Percentiles rank a stretch among this genome's conserved stretches.
Evolutionary conservation across 2,113 vertebrate genomes (phyloP).

Genomic region (Callipepla californica): DNA sequence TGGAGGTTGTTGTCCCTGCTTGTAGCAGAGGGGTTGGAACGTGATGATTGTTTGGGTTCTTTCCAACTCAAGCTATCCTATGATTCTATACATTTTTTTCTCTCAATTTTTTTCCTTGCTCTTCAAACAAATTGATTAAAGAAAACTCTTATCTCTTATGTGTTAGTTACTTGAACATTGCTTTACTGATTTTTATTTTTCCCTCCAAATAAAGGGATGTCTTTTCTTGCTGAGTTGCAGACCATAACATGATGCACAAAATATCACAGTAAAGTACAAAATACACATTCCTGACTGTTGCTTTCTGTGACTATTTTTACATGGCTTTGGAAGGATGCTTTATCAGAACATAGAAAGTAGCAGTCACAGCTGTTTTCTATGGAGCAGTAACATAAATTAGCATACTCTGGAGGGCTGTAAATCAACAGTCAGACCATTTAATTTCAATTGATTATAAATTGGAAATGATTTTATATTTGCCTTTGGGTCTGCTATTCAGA

Average conservation of each 20-base stretch:
- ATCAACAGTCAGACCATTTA: constrained; percentile 30
- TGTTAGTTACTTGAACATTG: neutral
- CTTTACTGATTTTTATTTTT: constrained; percentile 10
- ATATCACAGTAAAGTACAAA: constrained; percentile 20
- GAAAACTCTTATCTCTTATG: neutral
- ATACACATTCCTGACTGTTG: neutral
- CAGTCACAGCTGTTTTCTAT: neutral
- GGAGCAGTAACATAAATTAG: constrained; percentile 5
- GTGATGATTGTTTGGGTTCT: too few species aligned
- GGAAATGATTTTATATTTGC: neutral
- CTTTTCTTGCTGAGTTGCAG: constrained; percentile 36
- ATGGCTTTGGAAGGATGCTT: neutral
- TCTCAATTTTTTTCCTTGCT: neutral
- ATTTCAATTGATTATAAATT: constrained; percentile 50
- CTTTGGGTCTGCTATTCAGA: neutral
- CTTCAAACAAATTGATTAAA: neutral
- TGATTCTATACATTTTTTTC: neutral
- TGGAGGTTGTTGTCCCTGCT: too few species aligned
- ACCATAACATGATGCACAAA: constrained; percentile 12
- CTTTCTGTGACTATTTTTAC: neutral
- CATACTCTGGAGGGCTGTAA: neutral
- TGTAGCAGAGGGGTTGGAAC: too few species aligned
- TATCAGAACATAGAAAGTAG: neutral
- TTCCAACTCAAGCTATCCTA: too few species aligned
- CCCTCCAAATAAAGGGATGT: neutral